Evolutionary conservation across 2,113 vertebrate species (phyloP), one percentile per base, ranked within the genome.

Genomic region (Elanoides forficatus): DNA sequence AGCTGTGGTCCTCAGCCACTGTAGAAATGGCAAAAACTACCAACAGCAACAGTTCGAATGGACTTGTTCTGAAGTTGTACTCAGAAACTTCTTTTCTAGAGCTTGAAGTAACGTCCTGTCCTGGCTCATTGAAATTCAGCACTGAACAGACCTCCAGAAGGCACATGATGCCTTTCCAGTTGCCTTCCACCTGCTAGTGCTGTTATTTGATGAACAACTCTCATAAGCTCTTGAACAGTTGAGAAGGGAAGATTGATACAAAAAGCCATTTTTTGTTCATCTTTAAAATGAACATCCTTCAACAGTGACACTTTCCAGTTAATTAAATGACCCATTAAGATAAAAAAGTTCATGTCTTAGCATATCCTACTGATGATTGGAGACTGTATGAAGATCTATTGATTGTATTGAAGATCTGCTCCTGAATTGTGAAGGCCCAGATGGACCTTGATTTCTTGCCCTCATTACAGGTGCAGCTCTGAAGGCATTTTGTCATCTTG

Each of bases 181-280:
- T 42, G 20, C 16, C 62, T 30, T 6, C 30, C 48, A 23, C 3
- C 65, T n/a, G 12, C 50, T 29, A 3, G 18, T 2, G 0, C 17
- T 52, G 21, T 23, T 38, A 15, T 36, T 65, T 32, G 43, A 8
- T 52, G 23, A 20, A 16, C 59, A 62, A 6, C n/a, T 67, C 65
- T 38, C 23, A 34, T 23, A 1, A 0, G 6, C 8, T 71, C n/a
- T 29, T 4, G 15, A 7, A 29, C 56, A 36, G n/a, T 0, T 45
- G 55, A 25, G 36, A 83, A 17, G 27, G 53, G 42, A n/a, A 47
- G 1, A 4, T 7, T 29, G 43, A 5, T 20, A 4, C 5, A 23
- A 42, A 40, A 23, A 4, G 3, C 7, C 15, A 4, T 5, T 13
- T 52, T 68, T 26, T 52, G 3, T 34, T 74, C 72, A 11, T 48